A percentile compares a stretch with the other conserved stretches of the same genome.
Conservation (phyloP, 1,140 invertebrate genomes). For the Aleiodes sp. region DNA sequence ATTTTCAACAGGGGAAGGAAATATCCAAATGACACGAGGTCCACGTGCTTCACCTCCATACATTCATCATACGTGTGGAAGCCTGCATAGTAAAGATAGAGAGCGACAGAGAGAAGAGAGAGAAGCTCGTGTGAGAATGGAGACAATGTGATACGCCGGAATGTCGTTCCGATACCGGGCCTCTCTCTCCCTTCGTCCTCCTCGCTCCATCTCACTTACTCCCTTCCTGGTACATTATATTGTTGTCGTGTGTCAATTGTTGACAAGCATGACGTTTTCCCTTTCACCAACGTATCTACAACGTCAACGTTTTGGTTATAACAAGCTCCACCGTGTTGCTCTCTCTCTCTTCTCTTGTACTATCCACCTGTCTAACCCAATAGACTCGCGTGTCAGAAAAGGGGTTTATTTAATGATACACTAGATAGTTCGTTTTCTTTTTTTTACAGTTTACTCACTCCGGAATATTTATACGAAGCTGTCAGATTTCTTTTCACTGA, state of each 20-base stretch:
- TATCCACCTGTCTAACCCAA: background rate
- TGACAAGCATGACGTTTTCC: conserved; percentile 2
- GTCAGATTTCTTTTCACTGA: background rate
- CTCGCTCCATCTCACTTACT: background rate
- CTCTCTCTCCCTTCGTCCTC: background rate
- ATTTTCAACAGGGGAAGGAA: conserved; percentile 1
- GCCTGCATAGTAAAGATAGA: background rate
- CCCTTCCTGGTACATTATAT: background rate
- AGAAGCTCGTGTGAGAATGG: background rate
- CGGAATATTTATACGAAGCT: no score
- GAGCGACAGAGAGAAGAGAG: no score
- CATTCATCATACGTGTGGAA: conserved; percentile 3
- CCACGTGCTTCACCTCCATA: conserved; percentile 1
- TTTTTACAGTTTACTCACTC: background rate
- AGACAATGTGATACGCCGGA: background rate
- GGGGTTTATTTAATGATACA: background rate
- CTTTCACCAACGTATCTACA: conserved; percentile 7
- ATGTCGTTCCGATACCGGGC: background rate
- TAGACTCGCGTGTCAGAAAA: background rate
- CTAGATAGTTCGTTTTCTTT: background rate
- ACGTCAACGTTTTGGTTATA: conserved; percentile 1
- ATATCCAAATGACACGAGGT: conserved; percentile 10
- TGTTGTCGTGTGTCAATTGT: conserved; percentile 16
- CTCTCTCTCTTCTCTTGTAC: background rate
- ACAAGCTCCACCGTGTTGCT: no score